A percentile compares a stretch with the other conserved stretches of the same genome.
Conservation (phyloP, 1,140 invertebrate genomes). For the Thaumatotibia leucotreta region DNA sequence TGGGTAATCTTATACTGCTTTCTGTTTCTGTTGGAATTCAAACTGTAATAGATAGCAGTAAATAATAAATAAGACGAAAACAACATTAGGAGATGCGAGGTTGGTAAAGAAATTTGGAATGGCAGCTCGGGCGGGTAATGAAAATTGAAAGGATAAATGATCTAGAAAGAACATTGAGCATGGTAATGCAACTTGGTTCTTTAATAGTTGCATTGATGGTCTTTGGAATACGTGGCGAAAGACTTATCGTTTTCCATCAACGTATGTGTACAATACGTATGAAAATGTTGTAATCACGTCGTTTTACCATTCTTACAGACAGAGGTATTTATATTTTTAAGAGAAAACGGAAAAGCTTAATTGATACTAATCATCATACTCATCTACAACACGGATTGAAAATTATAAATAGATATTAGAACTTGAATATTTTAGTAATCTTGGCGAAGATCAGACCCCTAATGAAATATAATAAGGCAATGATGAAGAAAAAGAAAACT, state of each 20-base stretch:
- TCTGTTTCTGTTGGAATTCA: background rate
- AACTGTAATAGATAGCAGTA: background rate
- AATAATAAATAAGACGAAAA: background rate
- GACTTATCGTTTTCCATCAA: background rate
- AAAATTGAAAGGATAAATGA: constrained; percentile 12
- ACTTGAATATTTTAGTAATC: too few species aligned
- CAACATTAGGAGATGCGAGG: background rate
- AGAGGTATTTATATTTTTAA: too few species aligned
- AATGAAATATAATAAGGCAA: too few species aligned
- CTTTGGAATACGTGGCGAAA: background rate
- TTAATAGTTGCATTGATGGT: constrained; percentile 5
- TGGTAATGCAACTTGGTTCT: constrained; percentile 5
- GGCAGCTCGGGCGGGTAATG: background rate
- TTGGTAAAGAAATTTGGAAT: background rate
- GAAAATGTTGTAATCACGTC: too few species aligned
- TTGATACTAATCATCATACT: too few species aligned
- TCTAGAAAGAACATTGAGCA: background rate
- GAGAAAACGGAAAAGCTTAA: too few species aligned
- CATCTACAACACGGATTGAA: too few species aligned
- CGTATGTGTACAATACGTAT: background rate
- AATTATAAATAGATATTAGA: too few species aligned
- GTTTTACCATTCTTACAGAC: too few species aligned
- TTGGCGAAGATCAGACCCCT: too few species aligned
- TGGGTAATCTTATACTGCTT: background rate
- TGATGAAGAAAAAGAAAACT: too few species aligned